Percentiles rank a stretch among this genome's conserved stretches.
These are phyloP conservation scores for Cryptotis parvus DNA, from an alignment of 2,113 vertebrate species.

Conservation along the genomic window DNA sequence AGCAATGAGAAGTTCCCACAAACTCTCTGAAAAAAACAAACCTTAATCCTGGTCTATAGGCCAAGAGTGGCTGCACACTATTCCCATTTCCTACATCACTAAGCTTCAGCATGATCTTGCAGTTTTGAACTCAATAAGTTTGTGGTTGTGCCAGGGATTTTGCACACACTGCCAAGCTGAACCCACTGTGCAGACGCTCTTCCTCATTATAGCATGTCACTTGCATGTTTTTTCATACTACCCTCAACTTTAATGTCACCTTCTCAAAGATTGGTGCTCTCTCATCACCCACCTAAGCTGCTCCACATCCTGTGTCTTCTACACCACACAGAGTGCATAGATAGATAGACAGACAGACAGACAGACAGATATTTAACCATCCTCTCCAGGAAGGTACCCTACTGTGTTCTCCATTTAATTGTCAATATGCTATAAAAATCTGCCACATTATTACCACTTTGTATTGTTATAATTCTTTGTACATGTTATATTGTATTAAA, in stretches of 20 bases:
- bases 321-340: too few relatives aligned
- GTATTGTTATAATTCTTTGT: neutral
- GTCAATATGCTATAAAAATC: neutral
- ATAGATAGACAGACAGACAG: too few relatives aligned
- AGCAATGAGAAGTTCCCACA: neutral
- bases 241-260: neutral
- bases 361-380: neutral
- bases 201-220: neutral
- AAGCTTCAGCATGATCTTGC: neutral
- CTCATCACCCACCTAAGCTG: too few relatives aligned
- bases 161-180: neutral
- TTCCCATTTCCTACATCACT: neutral
- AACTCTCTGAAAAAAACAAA: neutral
- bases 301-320: too few relatives aligned
- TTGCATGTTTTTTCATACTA: neutral
- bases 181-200: neutral
- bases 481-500: conserved; percentile 38
- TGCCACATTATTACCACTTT: neutral
- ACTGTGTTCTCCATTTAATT: neutral
- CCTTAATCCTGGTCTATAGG: neutral
- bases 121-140: neutral
- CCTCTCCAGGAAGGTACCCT: neutral
- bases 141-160: neutral
- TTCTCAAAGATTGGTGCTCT: neutral
- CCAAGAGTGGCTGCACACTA: fast-evolving